Evolutionary conservation across 2,797 vertebrate species (phyloP).

Genomic region (Pangasius krempfi): DNA sequence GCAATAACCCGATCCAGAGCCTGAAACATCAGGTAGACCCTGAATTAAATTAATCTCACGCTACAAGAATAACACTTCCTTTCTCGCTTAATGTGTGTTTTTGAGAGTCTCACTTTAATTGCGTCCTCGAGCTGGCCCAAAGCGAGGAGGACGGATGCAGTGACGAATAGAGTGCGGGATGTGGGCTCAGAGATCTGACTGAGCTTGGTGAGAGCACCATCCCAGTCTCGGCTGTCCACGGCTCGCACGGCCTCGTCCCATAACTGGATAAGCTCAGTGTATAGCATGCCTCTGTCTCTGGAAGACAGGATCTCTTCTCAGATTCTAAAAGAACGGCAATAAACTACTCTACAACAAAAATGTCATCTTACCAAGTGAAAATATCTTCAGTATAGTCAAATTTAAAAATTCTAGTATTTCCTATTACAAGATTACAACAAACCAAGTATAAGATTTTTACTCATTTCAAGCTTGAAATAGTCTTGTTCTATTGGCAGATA

Average conservation of each 20-base stretch:
- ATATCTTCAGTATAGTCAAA: no score
- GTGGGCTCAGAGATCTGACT: constrained; percentile 74
- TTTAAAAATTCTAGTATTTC: no score
- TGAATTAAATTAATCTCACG: neutral
- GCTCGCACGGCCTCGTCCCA: constrained; percentile 82
- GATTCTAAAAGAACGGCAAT: neutral
- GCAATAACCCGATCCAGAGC: constrained; percentile 77
- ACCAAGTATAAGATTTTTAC: no score
- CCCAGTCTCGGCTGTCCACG: constrained; percentile 77
- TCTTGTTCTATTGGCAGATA: no score
- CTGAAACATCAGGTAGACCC: constrained; percentile 63
- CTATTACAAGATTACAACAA: no score
- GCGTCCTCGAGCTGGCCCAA: constrained; percentile 76
- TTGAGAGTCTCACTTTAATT: constrained; percentile 67
- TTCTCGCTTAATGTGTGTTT: neutral
- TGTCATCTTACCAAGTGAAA: neutral
- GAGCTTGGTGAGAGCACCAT: constrained; percentile 74
- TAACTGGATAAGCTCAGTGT: constrained; percentile 78
- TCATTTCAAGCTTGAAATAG: no score
- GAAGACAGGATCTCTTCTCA: neutral
- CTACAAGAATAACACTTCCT: neutral
- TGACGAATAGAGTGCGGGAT: constrained; percentile 80
- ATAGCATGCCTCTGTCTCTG: constrained; percentile 70
- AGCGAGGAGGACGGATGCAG: constrained; percentile 78
- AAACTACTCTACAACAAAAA: no score